phyloP scores from a whole-genome alignment of 2,797 vertebrate species.

The Odontamblyopus lacepedii region DNA sequence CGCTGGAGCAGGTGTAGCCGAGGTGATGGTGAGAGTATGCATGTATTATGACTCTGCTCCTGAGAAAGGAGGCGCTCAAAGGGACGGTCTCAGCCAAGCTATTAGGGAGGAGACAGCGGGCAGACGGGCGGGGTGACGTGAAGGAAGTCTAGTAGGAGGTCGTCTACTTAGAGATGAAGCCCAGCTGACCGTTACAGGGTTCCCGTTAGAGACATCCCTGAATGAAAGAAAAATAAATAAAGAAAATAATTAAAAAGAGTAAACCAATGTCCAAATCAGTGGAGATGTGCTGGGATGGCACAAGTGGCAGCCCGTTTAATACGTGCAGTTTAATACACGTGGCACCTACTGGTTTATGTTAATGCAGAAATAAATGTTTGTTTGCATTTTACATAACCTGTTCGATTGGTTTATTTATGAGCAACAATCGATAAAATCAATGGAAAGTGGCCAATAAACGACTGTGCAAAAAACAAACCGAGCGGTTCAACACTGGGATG shows the following conservation, averaged over 20 bases:
- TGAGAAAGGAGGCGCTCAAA: conserved; percentile 52
- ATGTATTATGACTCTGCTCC: conserved; percentile 32
- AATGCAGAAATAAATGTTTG: not conserved
- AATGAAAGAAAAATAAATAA: not conserved
- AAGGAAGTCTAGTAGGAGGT: conserved; percentile 68
- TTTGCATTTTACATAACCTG: not conserved
- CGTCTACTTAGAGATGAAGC: conserved; percentile 55
- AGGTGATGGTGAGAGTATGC: conserved; percentile 57
- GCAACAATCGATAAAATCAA: conserved; percentile 6
- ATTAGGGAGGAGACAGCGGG: conserved; percentile 71
- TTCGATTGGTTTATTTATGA: conserved; percentile 11
- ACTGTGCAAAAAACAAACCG: conserved; percentile 6
- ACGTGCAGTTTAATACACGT: not conserved
- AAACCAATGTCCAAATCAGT: not conserved
- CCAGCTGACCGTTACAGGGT: conserved; percentile 36
- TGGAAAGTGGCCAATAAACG: not conserved
- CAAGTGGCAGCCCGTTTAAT: not conserved
- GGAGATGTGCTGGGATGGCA: not conserved
- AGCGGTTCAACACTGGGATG: conserved; percentile 4
- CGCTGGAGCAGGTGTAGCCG: conserved; percentile 70
- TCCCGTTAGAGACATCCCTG: conserved; percentile 11
- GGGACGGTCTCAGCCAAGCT: conserved; percentile 51
- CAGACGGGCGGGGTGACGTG: conserved; percentile 77
- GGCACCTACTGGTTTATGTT: not conserved
- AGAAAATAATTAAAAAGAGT: conserved; percentile 1